A percentile compares a stretch with the other conserved stretches of the same genome.
phyloP scores from a whole-genome alignment of 2,888 invertebrate species.

The Polyploca ridens region DNA sequence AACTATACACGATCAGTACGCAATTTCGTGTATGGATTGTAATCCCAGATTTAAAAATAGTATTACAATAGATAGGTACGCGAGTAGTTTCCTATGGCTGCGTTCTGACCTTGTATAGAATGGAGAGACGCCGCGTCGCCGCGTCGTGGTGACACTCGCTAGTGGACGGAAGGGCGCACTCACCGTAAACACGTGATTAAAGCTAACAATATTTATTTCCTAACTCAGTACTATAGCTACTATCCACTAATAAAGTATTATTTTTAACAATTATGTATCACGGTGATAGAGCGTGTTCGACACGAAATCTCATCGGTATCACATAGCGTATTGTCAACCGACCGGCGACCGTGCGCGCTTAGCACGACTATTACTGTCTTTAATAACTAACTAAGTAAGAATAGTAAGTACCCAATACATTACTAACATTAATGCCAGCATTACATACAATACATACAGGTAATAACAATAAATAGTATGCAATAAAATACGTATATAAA shows the following conservation, averaged over 20 bases:
- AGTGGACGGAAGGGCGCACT: neutral
- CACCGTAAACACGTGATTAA: neutral
- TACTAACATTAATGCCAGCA: neutral
- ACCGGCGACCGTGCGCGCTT: neutral
- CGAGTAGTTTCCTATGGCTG: too few species aligned
- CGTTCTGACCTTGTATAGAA: too few species aligned
- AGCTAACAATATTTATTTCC: neutral
- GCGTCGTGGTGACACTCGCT: too few species aligned
- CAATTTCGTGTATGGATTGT: too few species aligned
- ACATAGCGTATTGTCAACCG: neutral
- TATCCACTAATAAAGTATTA: neutral
- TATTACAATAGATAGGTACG: too few species aligned
- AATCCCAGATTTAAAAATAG: too few species aligned
- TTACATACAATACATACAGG: too few species aligned
- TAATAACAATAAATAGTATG: too few species aligned
- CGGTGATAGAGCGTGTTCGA: slow-evolving; percentile 18
- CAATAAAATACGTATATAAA: too few species aligned
- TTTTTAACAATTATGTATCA: neutral
- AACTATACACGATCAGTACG: too few species aligned
- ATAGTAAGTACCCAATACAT: neutral
- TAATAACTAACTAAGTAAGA: neutral
- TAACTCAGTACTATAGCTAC: slow-evolving; percentile 1
- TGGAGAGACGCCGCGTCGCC: too few species aligned
- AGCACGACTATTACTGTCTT: neutral
- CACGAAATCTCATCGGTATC: neutral